Evolutionary conservation across 2,797 vertebrate genomes (phyloP).

Genomic region (Remorina albescens): DNA sequence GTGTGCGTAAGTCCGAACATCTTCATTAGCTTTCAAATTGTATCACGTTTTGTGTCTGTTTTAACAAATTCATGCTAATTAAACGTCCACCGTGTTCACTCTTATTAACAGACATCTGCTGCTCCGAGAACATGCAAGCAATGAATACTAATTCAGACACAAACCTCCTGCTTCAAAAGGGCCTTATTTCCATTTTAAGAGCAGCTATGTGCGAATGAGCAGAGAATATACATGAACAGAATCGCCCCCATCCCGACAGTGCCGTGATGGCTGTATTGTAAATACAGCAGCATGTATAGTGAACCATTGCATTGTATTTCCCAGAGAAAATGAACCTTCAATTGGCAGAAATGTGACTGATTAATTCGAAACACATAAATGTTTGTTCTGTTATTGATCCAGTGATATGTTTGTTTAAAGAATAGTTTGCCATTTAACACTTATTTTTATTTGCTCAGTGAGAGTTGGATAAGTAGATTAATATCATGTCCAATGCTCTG

Average conservation of each 20-base stretch:
- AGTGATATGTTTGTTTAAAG: slow-evolving; percentile 36
- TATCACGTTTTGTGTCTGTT: slow-evolving; percentile 33
- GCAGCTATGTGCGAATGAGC: neutral
- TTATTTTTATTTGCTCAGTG: neutral
- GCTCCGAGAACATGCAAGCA: slow-evolving; percentile 31
- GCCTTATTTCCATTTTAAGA: neutral
- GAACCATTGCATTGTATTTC: neutral
- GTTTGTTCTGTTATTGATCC: slow-evolving; percentile 8
- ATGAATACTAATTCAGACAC: slow-evolving; percentile 58
- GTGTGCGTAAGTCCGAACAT: slow-evolving; percentile 4
- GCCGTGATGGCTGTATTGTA: slow-evolving; percentile 9
- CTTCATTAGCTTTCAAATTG: slow-evolving; percentile 35
- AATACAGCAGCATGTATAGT: neutral
- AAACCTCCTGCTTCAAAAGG: slow-evolving; percentile 14
- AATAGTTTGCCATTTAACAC: slow-evolving; percentile 15
- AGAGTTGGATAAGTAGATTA: neutral
- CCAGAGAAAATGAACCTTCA: neutral
- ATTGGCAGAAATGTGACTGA: slow-evolving; percentile 26
- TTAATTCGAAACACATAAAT: slow-evolving; percentile 21
- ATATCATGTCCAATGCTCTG: neutral
- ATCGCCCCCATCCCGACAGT: slow-evolving; percentile 10
- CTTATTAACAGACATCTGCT: slow-evolving; percentile 58
- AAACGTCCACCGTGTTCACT: slow-evolving; percentile 38
- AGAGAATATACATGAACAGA: neutral
- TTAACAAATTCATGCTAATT: slow-evolving; percentile 50